Percentiles rank a stretch among this genome's conserved stretches.
Evolutionary conservation across 2,888 invertebrate species (phyloP).

Genomic region (Euplexia lucipara): DNA sequence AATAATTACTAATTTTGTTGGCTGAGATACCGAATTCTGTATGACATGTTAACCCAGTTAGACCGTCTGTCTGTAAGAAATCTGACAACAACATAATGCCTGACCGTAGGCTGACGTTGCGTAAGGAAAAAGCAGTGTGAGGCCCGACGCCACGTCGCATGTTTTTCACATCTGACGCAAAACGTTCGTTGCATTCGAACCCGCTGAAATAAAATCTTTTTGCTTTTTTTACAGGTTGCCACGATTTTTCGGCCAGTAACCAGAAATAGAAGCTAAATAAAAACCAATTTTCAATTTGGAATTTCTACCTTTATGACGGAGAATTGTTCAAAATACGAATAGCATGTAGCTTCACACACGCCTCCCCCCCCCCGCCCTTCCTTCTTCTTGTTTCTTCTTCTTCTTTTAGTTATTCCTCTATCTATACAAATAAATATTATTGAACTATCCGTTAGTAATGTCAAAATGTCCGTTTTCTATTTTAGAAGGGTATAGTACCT

Average conservation of each 20-base stretch:
- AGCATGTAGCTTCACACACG: too few species aligned
- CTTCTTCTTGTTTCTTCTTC: too few species aligned
- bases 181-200: constrained; percentile 17
- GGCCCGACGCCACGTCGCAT: neutral
- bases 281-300: neutral
- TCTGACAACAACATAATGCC: constrained; percentile 34
- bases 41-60: constrained; percentile 34
- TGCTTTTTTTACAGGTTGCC: neutral
- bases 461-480: too few species aligned
- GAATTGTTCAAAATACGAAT: neutral
- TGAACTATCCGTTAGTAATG: too few species aligned
- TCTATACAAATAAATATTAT: too few species aligned
- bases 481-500: too few species aligned
- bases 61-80: constrained; percentile 18
- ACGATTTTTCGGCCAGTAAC: constrained; percentile 8
- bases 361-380: too few species aligned
- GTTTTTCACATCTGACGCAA: constrained; percentile 12
- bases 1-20: constrained; percentile 10
- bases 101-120: constrained; percentile 1
- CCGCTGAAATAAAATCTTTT: neutral
- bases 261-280: constrained; percentile 5
- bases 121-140: constrained; percentile 11
- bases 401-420: too few species aligned
- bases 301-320: too few species aligned
- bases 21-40: constrained; percentile 18